phyloP scores from a whole-genome alignment of 2,113 vertebrate genomes.

The Silurus meridionalis region DNA sequence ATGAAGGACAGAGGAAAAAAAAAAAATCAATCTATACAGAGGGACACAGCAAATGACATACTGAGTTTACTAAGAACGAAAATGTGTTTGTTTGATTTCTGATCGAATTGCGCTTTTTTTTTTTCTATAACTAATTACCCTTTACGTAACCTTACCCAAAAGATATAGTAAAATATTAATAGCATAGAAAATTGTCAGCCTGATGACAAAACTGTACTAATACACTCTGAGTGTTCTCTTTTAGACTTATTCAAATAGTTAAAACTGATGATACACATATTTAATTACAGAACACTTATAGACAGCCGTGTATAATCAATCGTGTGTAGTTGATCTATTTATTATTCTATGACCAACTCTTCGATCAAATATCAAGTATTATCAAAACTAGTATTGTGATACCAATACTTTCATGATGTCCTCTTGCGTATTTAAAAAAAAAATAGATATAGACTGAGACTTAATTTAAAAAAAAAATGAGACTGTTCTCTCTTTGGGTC shows the following conservation, averaged over 20 bases:
- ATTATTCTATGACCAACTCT: not conserved
- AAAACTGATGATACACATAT: not conserved
- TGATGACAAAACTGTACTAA: not conserved
- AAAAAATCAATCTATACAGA: not conserved
- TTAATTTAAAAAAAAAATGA: not conserved
- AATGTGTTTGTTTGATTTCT: not conserved
- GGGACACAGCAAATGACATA: not conserved
- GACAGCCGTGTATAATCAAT: not conserved
- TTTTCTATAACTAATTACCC: too few relatives aligned
- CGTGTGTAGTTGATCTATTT: not conserved
- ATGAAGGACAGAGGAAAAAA: conserved; percentile 20
- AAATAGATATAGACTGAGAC: not conserved
- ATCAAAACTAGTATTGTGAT: not conserved
- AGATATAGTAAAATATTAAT: not conserved
- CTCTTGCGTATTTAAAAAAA: not conserved
- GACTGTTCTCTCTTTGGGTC: not conserved
- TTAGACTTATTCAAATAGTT: not conserved
- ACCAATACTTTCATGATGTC: not conserved
- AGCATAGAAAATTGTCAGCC: not conserved
- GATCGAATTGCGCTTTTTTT: not conserved
- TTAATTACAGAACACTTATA: not conserved
- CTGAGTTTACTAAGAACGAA: not conserved
- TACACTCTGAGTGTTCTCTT: not conserved
- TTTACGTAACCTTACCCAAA: not conserved
- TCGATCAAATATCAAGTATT: not conserved